Percentiles rank a stretch among this genome's conserved stretches.
Evolutionary conservation across 2,113 vertebrate species (phyloP).

Genomic region (Sitta europaea): DNA sequence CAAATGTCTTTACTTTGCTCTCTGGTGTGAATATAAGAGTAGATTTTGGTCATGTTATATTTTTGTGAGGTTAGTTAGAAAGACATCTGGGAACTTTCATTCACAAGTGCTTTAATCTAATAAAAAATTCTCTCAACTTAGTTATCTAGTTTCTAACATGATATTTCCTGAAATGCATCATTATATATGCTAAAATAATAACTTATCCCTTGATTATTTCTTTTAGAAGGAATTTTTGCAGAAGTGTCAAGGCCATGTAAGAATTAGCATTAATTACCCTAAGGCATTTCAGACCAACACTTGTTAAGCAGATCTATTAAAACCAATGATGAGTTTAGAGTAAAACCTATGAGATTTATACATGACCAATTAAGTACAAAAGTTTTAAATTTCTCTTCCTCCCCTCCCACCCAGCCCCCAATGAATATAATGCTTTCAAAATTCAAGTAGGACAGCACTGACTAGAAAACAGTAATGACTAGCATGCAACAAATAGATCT

Average conservation of each 20-base stretch:
- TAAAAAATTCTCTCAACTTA: neutral
- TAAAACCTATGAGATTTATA: neutral
- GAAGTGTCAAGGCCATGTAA: slow-evolving; percentile 24
- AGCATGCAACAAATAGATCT: neutral
- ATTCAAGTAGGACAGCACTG: neutral
- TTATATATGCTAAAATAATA: slow-evolving; percentile 33
- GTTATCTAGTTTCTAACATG: neutral
- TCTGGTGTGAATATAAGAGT: neutral
- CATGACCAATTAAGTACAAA: neutral
- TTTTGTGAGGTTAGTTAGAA: neutral
- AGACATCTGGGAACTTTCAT: neutral
- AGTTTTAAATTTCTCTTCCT: neutral
- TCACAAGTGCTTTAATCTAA: neutral
- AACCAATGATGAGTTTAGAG: slow-evolving; percentile 3
- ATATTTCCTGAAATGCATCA: neutral
- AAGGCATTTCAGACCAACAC: slow-evolving; percentile 23
- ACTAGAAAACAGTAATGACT: neutral
- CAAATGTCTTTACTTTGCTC: neutral
- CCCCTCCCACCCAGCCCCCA: neutral
- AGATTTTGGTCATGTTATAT: neutral
- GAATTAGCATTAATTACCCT: slow-evolving; percentile 36
- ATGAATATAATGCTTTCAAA: neutral
- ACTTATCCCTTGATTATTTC: slow-evolving; percentile 20
- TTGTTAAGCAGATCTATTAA: slow-evolving; percentile 27
- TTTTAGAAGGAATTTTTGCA: slow-evolving; percentile 12